These are phyloP conservation scores for Ischnus inquisitorius DNA, from an alignment of 2,888 invertebrate genomes.

Conservation along the genomic window DNA sequence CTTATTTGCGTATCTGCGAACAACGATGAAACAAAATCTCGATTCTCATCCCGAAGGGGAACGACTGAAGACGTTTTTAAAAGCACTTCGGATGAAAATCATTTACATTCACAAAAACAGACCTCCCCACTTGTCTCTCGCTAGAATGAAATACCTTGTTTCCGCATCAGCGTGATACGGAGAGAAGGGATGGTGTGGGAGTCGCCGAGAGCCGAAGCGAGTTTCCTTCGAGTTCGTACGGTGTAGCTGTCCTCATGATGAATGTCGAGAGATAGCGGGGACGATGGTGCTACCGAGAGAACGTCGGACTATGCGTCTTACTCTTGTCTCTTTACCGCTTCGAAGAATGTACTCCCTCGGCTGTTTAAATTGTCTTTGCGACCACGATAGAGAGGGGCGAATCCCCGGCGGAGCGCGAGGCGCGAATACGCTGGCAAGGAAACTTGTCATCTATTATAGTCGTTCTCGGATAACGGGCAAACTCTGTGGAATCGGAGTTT, in stretches of 20 bases:
- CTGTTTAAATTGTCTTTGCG: conserved; percentile 64
- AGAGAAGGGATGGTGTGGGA: conserved; percentile 57
- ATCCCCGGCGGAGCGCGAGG: background rate
- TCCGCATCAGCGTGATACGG: conserved; percentile 12
- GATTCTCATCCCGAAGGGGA: no score
- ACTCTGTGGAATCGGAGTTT: background rate
- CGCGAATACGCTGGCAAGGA: background rate
- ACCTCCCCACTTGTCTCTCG: background rate
- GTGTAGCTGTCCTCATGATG: conserved; percentile 82
- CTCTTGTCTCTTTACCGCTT: conserved; percentile 78
- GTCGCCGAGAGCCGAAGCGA: conserved; percentile 47
- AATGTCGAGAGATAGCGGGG: conserved; percentile 80
- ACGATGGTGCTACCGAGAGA: conserved; percentile 75
- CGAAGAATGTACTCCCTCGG: conserved; percentile 68
- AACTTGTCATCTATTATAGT: conserved; percentile 26
- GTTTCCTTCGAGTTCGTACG: conserved; percentile 52
- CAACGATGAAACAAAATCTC: no score
- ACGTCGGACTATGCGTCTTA: conserved; percentile 79
- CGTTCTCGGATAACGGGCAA: background rate
- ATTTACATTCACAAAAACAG: background rate
- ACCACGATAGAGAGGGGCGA: conserved; percentile 10
- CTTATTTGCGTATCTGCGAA: no score
- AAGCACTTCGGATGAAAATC: background rate
- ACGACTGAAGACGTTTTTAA: background rate
- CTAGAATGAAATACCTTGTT: conserved; percentile 16